Evolutionary conservation across 2,113 vertebrate genomes (phyloP).

Genomic region (Ascaphus truei): DNA sequence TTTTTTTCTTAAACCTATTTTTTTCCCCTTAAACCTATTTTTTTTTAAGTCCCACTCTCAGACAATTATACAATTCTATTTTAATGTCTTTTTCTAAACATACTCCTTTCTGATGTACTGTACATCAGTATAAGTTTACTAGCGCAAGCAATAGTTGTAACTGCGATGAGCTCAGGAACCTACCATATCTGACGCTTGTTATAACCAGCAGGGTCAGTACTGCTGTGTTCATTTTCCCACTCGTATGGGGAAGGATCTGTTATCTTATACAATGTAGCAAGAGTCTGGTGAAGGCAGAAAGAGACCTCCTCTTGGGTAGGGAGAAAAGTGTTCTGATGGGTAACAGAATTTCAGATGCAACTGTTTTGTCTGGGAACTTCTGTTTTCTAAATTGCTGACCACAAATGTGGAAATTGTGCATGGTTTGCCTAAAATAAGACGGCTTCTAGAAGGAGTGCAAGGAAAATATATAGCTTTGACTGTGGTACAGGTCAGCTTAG

Average conservation of each 20-base stretch:
- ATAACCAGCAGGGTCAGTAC: slow-evolving; percentile 47
- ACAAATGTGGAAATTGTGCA: slow-evolving; percentile 15
- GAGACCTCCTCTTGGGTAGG: background rate
- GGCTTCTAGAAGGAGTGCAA: too few species aligned
- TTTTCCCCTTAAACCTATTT: too few species aligned
- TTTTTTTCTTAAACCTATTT: too few species aligned
- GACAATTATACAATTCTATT: too few species aligned
- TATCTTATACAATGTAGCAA: background rate
- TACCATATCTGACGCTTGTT: slow-evolving; percentile 51
- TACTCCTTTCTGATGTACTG: too few species aligned
- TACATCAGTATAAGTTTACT: too few species aligned
- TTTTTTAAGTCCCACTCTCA: too few species aligned
- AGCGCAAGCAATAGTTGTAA: too few species aligned
- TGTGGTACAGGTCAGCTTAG: too few species aligned
- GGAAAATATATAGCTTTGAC: too few species aligned
- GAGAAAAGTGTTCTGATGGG: background rate
- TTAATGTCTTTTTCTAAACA: too few species aligned
- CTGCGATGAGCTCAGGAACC: slow-evolving; percentile 39
- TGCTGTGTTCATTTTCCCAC: slow-evolving; percentile 45
- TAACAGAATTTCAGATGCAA: background rate
- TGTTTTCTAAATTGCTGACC: slow-evolving; percentile 12
- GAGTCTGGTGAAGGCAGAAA: background rate
- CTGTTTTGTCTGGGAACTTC: background rate
- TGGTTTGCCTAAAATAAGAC: too few species aligned
- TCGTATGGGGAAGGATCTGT: background rate